Percentiles rank a stretch among this genome's conserved stretches.
phyloP scores from a whole-genome alignment of 2,888 invertebrate genomes.

The Euplagia quadripunctaria region DNA sequence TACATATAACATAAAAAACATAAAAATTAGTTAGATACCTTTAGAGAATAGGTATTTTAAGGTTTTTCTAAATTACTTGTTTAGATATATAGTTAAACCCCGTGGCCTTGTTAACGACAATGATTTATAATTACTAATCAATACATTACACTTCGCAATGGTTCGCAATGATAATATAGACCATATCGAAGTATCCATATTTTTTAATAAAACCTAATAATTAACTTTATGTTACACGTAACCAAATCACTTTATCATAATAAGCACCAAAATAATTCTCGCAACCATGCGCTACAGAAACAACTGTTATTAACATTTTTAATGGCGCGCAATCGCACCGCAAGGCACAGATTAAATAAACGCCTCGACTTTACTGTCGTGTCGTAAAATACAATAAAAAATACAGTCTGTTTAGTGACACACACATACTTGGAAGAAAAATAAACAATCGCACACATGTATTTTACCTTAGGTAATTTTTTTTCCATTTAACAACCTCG shows the following conservation, averaged over 20 bases:
- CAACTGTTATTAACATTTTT: constrained; percentile 53
- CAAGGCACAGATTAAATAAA: constrained; percentile 57
- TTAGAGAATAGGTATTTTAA: not conserved
- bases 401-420: constrained; percentile 73
- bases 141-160: too few relatives aligned
- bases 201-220: not conserved
- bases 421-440: constrained; percentile 72
- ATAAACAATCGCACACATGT: constrained; percentile 76
- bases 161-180: too few relatives aligned
- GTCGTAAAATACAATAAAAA: constrained; percentile 79
- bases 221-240: constrained; percentile 34
- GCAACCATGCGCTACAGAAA: constrained; percentile 39
- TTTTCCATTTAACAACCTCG: constrained; percentile 17
- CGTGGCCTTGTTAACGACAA: not conserved
- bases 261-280: constrained; percentile 44
- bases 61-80: not conserved
- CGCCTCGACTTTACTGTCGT: constrained; percentile 64
- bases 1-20: too few relatives aligned
- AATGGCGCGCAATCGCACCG: constrained; percentile 56
- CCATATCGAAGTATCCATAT: too few relatives aligned
- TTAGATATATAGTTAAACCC: not conserved
- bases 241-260: constrained; percentile 37
- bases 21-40: too few relatives aligned
- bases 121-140: not conserved
- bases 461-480: constrained; percentile 25